Base-by-base conservation (phyloP, 2,113 vertebrate genomes). In the Tachuris rubrigastra region DNA sequence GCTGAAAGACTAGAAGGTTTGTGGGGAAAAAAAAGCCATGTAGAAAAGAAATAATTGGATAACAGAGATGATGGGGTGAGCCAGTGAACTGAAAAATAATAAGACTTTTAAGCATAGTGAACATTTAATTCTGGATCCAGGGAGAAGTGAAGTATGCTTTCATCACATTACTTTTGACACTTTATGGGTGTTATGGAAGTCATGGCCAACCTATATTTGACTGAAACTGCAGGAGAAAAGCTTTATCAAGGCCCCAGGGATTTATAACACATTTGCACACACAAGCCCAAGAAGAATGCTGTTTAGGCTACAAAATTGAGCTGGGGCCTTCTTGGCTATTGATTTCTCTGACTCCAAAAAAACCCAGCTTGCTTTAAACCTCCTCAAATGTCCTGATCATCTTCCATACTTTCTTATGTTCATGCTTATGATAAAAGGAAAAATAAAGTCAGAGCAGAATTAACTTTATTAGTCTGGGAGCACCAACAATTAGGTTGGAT, bases 51-150 rank as follows among this genome's bases (percentile, higher is more conserved):
- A 80, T 93, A 87, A 89, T 41, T 87, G 66, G 66, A 53, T 92
- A 75, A 82, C 28, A 84, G 35, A 76, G 56, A 73, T 69, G 58
- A 82, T 33, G 37, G n/a, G 58, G 71, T 79, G 30, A 93, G 33
- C 41, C 90, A 94, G 18, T 85, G 60, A 93, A 86, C 60, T 89
- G 77, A 88, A 93, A 87, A 89, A 73, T 66, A 82, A 3, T 60
- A 69, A 41, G 35, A 81, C 59, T 72, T 92, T 62, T 86, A 92
- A 86, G 65, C 50, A 55, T 17, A 33, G 44, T 58, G 60, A 92
- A 49, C 72, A 30, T 91, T 86, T 90, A 86, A 92, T 88, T 92
- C 85, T 87, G 66, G 53, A 89, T 72, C 56, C 47, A 69, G 88
- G 41, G 68, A 67, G 55, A 86, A 92, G 78, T 58, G 59, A 90